A percentile compares a stretch with the other conserved stretches of the same genome.
phyloP scores from a whole-genome alignment of 1,140 invertebrate genomes.

The Macrosteles quadrilineatus region DNA sequence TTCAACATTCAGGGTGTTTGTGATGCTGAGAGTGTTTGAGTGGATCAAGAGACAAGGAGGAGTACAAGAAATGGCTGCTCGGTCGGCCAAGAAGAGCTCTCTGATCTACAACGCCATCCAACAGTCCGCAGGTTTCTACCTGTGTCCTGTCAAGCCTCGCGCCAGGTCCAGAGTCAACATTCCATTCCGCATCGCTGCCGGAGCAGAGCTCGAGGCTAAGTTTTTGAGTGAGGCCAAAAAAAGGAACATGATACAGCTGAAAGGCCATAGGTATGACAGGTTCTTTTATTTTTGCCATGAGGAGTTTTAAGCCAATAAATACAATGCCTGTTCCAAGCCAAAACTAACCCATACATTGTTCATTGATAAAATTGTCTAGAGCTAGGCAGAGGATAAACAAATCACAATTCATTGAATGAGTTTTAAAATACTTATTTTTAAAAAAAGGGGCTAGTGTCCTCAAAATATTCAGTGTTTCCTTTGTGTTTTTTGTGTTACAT shows the following conservation, averaged over 20 bases:
- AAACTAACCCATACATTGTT: too few species aligned
- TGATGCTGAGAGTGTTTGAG: conserved; percentile 85
- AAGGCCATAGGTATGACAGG: conserved; percentile 97
- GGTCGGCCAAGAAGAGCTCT: conserved; percentile 70
- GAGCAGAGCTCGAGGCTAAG: conserved; percentile 80
- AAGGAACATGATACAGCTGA: conserved; percentile 81
- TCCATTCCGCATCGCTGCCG: conserved; percentile 81
- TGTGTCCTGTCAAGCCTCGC: conserved; percentile 66
- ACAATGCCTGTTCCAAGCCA: too few species aligned
- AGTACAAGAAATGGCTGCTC: conserved; percentile 75
- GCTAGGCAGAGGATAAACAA: too few species aligned
- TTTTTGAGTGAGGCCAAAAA: conserved; percentile 82
- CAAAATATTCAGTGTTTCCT: too few species aligned
- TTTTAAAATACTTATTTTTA: conserved; percentile 35
- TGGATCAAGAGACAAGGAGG: conserved; percentile 91
- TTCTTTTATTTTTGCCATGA: too few species aligned
- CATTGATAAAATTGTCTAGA: too few species aligned
- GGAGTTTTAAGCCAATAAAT: too few species aligned
- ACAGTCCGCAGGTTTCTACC: conserved; percentile 86
- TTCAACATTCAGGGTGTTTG: conserved; percentile 75
- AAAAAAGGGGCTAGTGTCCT: too few species aligned
- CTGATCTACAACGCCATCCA: conserved; percentile 85
- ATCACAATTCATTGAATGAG: too few species aligned
- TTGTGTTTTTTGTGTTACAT: too few species aligned
- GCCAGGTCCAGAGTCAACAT: conserved; percentile 87